Conservation (phyloP, 2,888 invertebrate species). For the Dinocampus coccinellae region DNA sequence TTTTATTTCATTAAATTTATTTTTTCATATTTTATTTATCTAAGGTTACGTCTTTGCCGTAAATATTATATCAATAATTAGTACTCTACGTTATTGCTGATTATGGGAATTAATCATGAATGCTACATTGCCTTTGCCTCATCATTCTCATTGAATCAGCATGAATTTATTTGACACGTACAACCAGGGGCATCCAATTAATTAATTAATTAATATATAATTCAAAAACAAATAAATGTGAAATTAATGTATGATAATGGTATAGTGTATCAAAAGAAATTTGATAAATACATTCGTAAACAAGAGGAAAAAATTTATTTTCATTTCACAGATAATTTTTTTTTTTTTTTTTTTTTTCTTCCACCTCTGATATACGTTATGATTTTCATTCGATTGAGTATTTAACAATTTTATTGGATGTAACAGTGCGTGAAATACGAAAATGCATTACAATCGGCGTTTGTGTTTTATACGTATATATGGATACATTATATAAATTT, state of each 20-base stretch:
- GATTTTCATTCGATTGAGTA: slow-evolving; percentile 36
- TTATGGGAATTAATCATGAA: not conserved
- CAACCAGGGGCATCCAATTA: slow-evolving; percentile 44
- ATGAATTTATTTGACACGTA: slow-evolving; percentile 41
- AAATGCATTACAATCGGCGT: slow-evolving; percentile 22
- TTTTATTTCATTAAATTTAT: not conserved
- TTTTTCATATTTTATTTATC: not conserved
- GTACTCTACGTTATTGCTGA: not conserved
- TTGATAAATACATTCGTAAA: slow-evolving; percentile 42
- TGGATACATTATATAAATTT: not conserved
- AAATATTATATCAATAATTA: not conserved
- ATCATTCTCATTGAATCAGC: slow-evolving; percentile 41
- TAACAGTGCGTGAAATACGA: slow-evolving; percentile 31
- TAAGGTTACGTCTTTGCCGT: not conserved
- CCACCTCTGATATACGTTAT: slow-evolving; percentile 35
- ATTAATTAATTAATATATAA: slow-evolving; percentile 31
- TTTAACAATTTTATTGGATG: slow-evolving; percentile 6
- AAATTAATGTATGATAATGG: slow-evolving; percentile 3
- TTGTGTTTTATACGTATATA: not conserved
- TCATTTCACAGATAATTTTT: slow-evolving; percentile 46
- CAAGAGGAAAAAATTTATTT: too few species aligned
- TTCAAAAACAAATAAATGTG: slow-evolving; percentile 3
- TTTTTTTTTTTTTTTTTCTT: too few species aligned
- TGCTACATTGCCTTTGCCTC: not conserved
- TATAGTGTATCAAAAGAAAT: slow-evolving; percentile 27